Conservation (phyloP, 2,113 vertebrate genomes). For the Eidolon helvum region DNA sequence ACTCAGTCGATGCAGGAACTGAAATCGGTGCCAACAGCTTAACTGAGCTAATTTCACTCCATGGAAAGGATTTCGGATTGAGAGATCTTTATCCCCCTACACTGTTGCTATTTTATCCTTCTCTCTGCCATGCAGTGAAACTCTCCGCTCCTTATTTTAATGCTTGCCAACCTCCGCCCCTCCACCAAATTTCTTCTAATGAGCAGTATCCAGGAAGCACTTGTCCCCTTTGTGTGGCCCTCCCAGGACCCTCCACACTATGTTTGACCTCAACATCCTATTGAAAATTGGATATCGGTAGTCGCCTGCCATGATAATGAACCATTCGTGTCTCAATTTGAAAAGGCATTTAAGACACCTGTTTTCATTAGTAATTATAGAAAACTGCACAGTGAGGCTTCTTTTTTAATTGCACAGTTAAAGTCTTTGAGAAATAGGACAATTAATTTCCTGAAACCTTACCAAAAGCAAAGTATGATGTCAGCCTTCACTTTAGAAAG, state of each 20-base stretch:
- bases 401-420: slow-evolving; percentile 18
- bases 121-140: background rate
- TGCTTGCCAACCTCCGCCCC: slow-evolving; percentile 42
- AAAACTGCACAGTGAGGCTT: slow-evolving; percentile 57
- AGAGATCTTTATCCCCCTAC: background rate
- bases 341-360: slow-evolving; percentile 68
- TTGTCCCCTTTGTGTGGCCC: background rate
- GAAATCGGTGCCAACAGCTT: background rate
- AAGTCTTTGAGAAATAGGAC: slow-evolving; percentile 64
- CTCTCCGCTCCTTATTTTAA: background rate
- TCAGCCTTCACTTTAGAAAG: slow-evolving; percentile 3
- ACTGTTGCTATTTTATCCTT: background rate
- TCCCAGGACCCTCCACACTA: background rate
- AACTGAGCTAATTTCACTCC: background rate
- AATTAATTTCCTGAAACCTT: slow-evolving; percentile 61
- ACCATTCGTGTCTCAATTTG: slow-evolving; percentile 67
- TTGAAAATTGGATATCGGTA: slow-evolving; percentile 69
- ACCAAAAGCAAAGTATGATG: slow-evolving; percentile 6
- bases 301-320: slow-evolving; percentile 59
- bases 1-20: background rate
- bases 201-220: background rate
- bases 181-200: slow-evolving; percentile 31
- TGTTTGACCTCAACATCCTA: slow-evolving; percentile 63
- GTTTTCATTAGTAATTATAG: slow-evolving; percentile 75
- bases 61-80: background rate